phyloP scores from a whole-genome alignment of 2,888 invertebrate genomes.

The Hypolimnas misippus region DNA sequence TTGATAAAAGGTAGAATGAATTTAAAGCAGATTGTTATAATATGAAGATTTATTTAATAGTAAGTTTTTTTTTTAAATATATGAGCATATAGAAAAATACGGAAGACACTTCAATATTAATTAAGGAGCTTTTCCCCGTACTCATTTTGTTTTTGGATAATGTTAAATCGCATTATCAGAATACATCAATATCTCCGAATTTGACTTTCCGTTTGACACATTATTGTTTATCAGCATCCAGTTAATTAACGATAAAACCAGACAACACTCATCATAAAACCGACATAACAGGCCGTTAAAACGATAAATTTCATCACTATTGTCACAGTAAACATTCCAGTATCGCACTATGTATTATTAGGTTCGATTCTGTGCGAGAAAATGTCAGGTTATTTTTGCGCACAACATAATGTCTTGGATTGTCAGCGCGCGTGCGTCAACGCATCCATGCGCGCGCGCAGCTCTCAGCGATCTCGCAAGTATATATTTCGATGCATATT shows the following conservation, averaged over 20 bases:
- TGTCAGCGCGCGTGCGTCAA: conserved; percentile 49
- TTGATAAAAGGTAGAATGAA: no score
- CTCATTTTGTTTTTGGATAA: no score
- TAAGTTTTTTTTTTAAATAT: no score
- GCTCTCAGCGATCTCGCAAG: conserved; percentile 1
- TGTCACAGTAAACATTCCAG: conserved; percentile 21
- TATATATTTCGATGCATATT: not conserved
- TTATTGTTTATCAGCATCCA: no score
- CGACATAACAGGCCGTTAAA: not conserved
- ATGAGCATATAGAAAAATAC: no score
- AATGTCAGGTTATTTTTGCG: conserved; percentile 78
- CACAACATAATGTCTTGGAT: conserved; percentile 49
- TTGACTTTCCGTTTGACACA: not conserved
- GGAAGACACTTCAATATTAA: no score
- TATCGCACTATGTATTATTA: conserved; percentile 35
- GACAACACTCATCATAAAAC: not conserved
- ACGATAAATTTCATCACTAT: conserved; percentile 9
- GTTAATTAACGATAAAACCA: not conserved
- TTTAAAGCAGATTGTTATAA: no score
- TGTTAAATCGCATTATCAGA: no score
- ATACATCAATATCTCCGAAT: not conserved
- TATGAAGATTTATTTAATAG: no score
- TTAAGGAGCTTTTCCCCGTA: no score
- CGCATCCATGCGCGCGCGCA: conserved; percentile 2
- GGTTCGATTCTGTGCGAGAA: conserved; percentile 51